Conservation (phyloP, 2,797 vertebrate species). For the Margarornis squamiger region DNA sequence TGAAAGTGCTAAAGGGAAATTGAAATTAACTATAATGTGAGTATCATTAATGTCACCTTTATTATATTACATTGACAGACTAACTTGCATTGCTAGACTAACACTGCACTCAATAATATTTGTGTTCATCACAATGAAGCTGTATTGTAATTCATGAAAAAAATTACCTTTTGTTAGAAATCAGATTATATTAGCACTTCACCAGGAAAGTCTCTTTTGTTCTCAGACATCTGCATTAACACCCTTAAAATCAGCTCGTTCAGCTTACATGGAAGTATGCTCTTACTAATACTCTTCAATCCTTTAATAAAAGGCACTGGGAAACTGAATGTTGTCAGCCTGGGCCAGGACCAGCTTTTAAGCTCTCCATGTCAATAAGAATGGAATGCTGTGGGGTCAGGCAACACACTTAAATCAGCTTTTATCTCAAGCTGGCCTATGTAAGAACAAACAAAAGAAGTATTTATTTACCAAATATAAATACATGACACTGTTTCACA, state of each 20-base stretch:
- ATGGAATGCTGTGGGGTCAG: background rate
- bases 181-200: background rate
- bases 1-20: background rate
- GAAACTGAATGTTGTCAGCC: background rate
- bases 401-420: background rate
- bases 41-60: background rate
- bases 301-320: background rate
- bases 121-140: background rate
- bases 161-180: background rate
- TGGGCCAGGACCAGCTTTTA: background rate
- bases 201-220: background rate
- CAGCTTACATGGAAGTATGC: background rate
- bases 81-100: background rate
- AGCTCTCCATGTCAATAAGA: background rate
- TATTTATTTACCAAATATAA: constrained; percentile 13
- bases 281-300: background rate
- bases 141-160: background rate
- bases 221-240: background rate
- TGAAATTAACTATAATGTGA: background rate
- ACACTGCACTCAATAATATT: background rate
- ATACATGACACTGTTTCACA: background rate
- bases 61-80: background rate
- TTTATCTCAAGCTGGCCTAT: background rate
- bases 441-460: background rate
- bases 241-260: background rate